Conservation (phyloP, 2,797 vertebrate species). For the Hydrolagus colliei region DNA sequence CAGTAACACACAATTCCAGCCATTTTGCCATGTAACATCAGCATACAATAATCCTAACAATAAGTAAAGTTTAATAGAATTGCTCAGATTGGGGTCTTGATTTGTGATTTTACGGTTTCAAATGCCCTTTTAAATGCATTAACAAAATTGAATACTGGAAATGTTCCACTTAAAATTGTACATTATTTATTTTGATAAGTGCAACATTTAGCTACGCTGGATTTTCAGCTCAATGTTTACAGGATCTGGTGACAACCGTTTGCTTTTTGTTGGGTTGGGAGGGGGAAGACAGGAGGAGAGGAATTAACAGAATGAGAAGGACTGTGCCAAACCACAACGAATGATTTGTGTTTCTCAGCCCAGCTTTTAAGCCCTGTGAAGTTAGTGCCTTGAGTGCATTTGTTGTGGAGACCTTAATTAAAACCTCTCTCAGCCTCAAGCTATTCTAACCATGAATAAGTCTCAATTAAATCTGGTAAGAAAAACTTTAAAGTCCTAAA, state of each 20-base stretch:
- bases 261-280: neutral
- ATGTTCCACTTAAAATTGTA: neutral
- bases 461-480: neutral
- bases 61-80: neutral
- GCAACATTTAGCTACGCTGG: neutral
- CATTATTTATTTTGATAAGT: neutral
- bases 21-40: too few relatives aligned
- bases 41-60: too few relatives aligned
- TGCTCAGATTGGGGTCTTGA: neutral
- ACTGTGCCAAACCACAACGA: neutral
- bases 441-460: neutral
- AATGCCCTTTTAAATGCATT: neutral
- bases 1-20: too few relatives aligned
- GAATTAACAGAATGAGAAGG: neutral
- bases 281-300: neutral
- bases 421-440: neutral
- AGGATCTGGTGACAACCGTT: neutral
- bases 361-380: neutral
- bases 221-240: conserved; percentile 17
- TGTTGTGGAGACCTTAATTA: neutral
- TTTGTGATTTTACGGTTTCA: neutral
- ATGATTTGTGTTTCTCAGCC: conserved; percentile 7
- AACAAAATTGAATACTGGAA: neutral
- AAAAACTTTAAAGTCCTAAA: neutral
- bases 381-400: neutral